Base-by-base conservation (phyloP, 2,888 invertebrate genomes). In the Pycnomerus fuliginosus region DNA sequence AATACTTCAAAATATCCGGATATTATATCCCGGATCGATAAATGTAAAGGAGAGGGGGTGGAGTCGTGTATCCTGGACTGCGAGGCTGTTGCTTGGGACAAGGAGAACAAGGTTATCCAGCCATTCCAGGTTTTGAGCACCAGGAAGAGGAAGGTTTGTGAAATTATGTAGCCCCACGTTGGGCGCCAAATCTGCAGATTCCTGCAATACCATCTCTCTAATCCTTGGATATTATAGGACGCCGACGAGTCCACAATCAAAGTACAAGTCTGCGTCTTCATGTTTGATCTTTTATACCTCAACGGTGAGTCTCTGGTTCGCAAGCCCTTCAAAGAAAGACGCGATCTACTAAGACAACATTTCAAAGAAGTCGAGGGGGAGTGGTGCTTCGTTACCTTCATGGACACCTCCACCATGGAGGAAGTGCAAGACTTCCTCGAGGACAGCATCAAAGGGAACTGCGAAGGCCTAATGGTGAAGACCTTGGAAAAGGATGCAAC, bases 401-500 rank as follows among this genome's bases (percentile, higher is more conserved):
- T 85, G 44, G 94, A 96, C 70, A 91, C 94, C 3, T 79, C 75
- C 34, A 84, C 83, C 40, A 85, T 89, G 68, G 98, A 99, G 64
- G 91, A 94, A 67, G 92, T 99, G 39, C 89, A 92, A 71, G 86
- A 85, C 58, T 96, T 97, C 73, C 76, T 99, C 38, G 96, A 98
- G 39, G 93, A 93, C 65, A 88, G 97, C 2, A 84, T 99, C 38
- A 91, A 90, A 78, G 87, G 88, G 37, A 94, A 95, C 67, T 99
- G 99, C 74, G 99, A 99, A 76, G 99, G 99, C 1, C 77, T 99
- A 41, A 99, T 99, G 98, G 92, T 99, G 3, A 99, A 99, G 77
- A 92, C 96, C 0, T 74, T 99, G 34, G 81, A 85, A 56, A 83
- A 84, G 16, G 86, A 90, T 61, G 93, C 98, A 0, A 87, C 90